Conservation (phyloP, 2,113 vertebrate species). For the Zosterops borbonicus region DNA sequence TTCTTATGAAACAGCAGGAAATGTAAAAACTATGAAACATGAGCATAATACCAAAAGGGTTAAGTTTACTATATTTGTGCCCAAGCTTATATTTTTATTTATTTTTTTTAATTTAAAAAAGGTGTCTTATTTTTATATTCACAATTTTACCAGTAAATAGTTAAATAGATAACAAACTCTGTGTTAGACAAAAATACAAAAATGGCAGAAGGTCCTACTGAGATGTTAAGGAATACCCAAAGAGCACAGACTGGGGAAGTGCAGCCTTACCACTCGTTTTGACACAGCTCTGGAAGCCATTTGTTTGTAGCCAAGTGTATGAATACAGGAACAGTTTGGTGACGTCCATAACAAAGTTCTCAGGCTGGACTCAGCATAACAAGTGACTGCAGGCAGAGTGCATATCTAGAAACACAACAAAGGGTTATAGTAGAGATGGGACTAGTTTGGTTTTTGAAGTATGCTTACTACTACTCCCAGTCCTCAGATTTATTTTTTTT, state of each 20-base stretch:
- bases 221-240: background rate
- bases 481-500: background rate
- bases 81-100: background rate
- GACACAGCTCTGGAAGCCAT: background rate
- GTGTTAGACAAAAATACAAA: background rate
- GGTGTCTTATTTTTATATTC: background rate
- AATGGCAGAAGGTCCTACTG: background rate
- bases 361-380: background rate
- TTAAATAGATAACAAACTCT: rapidly evolving
- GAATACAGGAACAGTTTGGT: background rate
- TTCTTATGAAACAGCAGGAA: background rate
- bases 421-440: background rate
- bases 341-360: background rate
- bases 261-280: background rate
- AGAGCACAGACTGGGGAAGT: background rate
- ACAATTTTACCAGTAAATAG: background rate
- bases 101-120: background rate
- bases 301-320: background rate
- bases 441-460: background rate
- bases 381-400: background rate
- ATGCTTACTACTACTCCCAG: background rate
- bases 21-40: background rate
- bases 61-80: background rate
- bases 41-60: background rate
- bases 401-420: background rate